Percentiles rank a stretch among this genome's conserved stretches.
Evolutionary conservation across 2,797 vertebrate species (phyloP).

Genomic region (Aldrovandia affinis): DNA sequence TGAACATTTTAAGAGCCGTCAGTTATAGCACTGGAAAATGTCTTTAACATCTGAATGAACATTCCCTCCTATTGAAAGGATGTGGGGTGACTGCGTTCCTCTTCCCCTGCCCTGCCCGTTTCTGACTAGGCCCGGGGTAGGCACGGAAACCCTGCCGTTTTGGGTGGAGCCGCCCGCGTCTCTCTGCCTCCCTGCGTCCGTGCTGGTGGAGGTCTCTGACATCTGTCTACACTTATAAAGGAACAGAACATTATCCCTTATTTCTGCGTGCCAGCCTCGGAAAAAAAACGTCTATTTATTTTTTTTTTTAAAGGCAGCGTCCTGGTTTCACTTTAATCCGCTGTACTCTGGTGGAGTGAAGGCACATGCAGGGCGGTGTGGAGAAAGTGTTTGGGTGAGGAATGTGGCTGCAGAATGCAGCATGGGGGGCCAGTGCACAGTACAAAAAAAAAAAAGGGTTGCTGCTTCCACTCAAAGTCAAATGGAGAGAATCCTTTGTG

Average conservation of each 20-base stretch:
- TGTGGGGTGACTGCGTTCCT: too few species aligned
- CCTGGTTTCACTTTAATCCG: constrained; percentile 22
- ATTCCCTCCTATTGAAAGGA: neutral
- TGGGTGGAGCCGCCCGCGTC: neutral
- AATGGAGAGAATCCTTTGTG: neutral
- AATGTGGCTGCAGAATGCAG: neutral
- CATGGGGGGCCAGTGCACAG: neutral
- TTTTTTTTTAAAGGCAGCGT: neutral
- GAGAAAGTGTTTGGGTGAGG: neutral
- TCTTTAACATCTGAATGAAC: neutral
- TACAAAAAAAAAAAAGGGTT: too few species aligned
- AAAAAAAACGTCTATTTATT: neutral
- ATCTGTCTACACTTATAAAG: constrained; percentile 25
- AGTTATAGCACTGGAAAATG: neutral
- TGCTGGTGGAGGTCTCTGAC: neutral
- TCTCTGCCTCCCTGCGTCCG: neutral
- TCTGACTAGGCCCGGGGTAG: constrained; percentile 67
- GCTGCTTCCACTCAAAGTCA: neutral
- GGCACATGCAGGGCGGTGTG: neutral
- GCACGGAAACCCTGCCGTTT: neutral
- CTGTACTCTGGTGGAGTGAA: neutral
- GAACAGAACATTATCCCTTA: constrained; percentile 21
- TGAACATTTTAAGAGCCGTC: neutral
- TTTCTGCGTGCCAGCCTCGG: constrained; percentile 1
- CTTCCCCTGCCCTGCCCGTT: neutral